A percentile compares a stretch with the other conserved stretches of the same genome.
These are phyloP conservation scores for Procavia capensis DNA, from an alignment of 2,113 vertebrate genomes.

Conservation along the genomic window DNA sequence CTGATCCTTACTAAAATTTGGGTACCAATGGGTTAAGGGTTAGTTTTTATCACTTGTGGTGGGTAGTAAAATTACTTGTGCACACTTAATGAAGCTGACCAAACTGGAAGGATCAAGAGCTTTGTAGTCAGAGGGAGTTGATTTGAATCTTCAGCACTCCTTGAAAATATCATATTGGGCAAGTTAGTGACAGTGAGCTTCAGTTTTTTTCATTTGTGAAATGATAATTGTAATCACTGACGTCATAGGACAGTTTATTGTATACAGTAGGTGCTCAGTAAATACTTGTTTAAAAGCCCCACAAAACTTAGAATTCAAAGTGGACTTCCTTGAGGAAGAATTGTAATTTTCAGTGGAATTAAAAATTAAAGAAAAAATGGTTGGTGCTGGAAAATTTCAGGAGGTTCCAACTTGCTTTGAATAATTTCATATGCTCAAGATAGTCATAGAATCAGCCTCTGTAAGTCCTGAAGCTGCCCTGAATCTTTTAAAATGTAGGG, in stretches of 20 bases:
- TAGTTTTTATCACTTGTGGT: conserved; percentile 34
- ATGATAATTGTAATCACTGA: background rate
- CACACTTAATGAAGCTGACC: background rate
- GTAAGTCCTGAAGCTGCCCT: background rate
- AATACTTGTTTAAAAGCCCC: conserved; percentile 28
- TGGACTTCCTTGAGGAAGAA: background rate
- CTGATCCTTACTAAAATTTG: conserved; percentile 2
- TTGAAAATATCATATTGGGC: background rate
- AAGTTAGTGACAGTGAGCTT: background rate
- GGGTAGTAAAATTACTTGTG: conserved; percentile 14
- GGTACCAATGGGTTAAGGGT: background rate
- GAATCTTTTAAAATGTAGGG: conserved; percentile 6
- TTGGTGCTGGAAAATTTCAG: background rate
- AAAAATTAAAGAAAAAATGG: conserved; percentile 2
- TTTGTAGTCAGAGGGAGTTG: background rate
- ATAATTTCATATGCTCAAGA: conserved; percentile 11
- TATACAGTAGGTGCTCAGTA: background rate
- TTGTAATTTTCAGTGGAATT: conserved; percentile 24
- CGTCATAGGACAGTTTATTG: conserved; percentile 4
- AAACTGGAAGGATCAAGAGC: conserved; percentile 8
- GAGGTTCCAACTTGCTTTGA: background rate
- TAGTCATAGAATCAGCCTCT: background rate
- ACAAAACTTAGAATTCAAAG: background rate
- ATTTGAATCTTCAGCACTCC: conserved; percentile 17
- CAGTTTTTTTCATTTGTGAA: conserved; percentile 58